Base-by-base conservation (phyloP, 2,797 vertebrate species). In the Halcyon badia region DNA sequence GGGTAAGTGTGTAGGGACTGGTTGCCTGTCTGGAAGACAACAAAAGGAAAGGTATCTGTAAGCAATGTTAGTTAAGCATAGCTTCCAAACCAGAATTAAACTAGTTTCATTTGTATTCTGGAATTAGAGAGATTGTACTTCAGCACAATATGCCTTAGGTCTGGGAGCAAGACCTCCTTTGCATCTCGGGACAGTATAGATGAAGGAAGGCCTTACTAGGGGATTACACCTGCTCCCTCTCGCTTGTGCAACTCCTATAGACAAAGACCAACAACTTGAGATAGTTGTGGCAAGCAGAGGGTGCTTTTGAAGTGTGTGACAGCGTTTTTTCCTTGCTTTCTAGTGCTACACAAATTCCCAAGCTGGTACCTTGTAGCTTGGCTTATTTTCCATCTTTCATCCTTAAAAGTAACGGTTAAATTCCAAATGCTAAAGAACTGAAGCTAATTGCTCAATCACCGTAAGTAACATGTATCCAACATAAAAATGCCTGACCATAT, bases 1-100 rank as follows among this genome's bases (percentile, higher is more conserved):
- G 4, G 98, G 98, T 33, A 99, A 96, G 83, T 99, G 99, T 1
- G 98, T 99, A 28, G 98, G 85, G 46, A 99, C 98, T 3, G 98
- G 97, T 18, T 98, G 98, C 58, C 98, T 97, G 94, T 99, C 99
- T 99, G 97, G 17, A 97, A 78, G 49, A 49, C 7, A 72, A 49
- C 76, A 37, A 46, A 9, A 24, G 18, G 65, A 46, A 46, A 35
- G 46, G 12, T 42, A 15, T 9, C 66, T 79, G 24, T 57, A 65
- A 84, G 54, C 46, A 46, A 26, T 10, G 12, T 21, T 16, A 80
- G 11, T 33, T 62, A 86, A 62, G 16, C 4, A 0, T 16, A 31
- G 14, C 35, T 79, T 77, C 52, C 49, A 77, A 92, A 91, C 2
- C 8, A 68, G 62, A 66, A 35, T 44, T 31, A 24, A 56, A 75